Evolutionary conservation across 1,140 invertebrate species (phyloP), one percentile per base, ranked within the genome.

Genomic region (Dryas iulia): DNA sequence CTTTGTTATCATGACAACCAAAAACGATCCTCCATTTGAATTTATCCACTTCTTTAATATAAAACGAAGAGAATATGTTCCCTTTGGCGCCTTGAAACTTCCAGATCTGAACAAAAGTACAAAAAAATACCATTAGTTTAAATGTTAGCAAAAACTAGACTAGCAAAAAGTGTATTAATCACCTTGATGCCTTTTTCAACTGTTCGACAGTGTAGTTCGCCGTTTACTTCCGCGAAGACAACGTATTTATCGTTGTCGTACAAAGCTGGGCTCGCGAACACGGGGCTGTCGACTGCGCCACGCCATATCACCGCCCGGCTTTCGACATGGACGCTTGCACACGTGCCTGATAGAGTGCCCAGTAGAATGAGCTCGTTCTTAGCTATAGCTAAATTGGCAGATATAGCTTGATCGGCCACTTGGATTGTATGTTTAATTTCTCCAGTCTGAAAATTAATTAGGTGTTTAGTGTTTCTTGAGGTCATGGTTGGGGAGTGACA

Each of bases 21-120:
- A 96, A 93, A 57, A 94, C 74, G 28, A 96, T 84, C 66, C 86
- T 88, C 85, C 82, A 92, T 71, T 82, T 88, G 7, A 82, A 39
- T 66, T 73, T 93, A 76, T 70, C 76, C 21, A 82, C 66, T 73
- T 71, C 75, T 65, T 67, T 77, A 1, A 83, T 63, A 28, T 93
- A 81, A 25, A 94, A 86, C 35, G 95, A 94, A 5, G 95, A 95
- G 90, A 96, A 96, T 68, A 96, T 93, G 69, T 94, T 93, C 11
- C 93, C 93, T 61, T 92, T 79, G 39, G 92, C 91, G 39, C 90
- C 84, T 76, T 84, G 73, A 69, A 92, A 94, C 30, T 80, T 93
- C 94, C 94, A 95, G 14, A 94, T 87, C 95, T 96, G 91, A 39
- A 92, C 14, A 35, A 39, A 47, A 47, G 14, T 8, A 18, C 10